Conservation (phyloP, 2,888 invertebrate species). For the Yponomeuta evonymella region DNA sequence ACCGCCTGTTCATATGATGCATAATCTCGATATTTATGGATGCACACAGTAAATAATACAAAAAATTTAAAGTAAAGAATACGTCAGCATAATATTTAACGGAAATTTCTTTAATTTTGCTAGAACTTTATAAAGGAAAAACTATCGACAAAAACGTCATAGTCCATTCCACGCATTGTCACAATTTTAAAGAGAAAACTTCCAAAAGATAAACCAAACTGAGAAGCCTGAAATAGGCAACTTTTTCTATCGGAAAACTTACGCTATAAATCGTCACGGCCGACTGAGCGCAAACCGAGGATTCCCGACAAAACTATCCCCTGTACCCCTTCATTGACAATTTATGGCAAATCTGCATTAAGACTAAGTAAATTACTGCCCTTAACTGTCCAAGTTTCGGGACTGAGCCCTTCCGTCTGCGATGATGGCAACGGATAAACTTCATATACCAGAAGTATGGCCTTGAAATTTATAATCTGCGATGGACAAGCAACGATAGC, state of each 20-base stretch:
- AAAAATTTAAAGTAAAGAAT: neutral
- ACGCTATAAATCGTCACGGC: slow-evolving; percentile 65
- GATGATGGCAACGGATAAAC: neutral
- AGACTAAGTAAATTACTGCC: slow-evolving; percentile 46
- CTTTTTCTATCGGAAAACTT: slow-evolving; percentile 72
- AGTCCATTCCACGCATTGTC: neutral
- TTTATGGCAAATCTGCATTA: slow-evolving; percentile 69
- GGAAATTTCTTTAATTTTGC: too few species aligned
- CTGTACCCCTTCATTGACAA: slow-evolving; percentile 52
- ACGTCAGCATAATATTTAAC: neutral
- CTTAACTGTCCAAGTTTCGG: slow-evolving; percentile 30
- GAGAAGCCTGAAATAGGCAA: slow-evolving; percentile 44
- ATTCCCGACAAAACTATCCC: slow-evolving; percentile 20
- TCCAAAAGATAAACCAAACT: slow-evolving; percentile 21
- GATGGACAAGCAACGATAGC: too few species aligned
- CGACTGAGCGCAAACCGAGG: slow-evolving; percentile 30
- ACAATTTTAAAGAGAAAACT: neutral
- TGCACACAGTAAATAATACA: neutral
- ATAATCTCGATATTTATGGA: neutral
- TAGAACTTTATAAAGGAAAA: too few species aligned
- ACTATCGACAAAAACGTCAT: neutral
- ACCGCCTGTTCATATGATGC: neutral
- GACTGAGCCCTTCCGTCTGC: neutral
- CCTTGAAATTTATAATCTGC: too few species aligned
- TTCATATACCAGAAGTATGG: too few species aligned